Conservation (phyloP, 2,113 vertebrate genomes). For the Lagopus leucura region DNA sequence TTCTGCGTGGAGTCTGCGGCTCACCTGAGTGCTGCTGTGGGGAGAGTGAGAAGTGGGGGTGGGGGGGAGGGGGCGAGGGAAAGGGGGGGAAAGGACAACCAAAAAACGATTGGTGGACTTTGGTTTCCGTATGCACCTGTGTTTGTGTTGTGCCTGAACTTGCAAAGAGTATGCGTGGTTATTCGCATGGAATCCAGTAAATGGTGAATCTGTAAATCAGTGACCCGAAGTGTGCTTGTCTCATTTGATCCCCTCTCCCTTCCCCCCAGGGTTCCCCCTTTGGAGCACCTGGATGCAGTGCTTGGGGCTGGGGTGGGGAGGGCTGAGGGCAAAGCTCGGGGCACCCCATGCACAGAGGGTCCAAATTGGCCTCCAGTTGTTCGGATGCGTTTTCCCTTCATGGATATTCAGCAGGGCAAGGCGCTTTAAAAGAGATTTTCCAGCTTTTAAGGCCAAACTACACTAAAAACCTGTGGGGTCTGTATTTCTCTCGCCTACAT, state of each 20-base stretch:
- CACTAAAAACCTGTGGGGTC: background rate
- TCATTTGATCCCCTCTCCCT: conserved; percentile 52
- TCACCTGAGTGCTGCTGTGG: background rate
- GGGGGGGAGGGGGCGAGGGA: no score
- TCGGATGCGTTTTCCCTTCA: background rate
- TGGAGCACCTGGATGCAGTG: background rate
- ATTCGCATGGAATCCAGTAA: conserved; percentile 56
- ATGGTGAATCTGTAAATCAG: conserved; percentile 30
- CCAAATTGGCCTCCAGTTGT: background rate
- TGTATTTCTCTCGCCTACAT: background rate
- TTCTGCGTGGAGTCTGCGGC: background rate
- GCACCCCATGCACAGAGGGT: background rate
- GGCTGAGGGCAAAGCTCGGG: background rate
- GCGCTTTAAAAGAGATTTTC: background rate
- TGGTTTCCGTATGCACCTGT: background rate
- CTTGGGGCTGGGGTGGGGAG: background rate
- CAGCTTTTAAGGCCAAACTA: background rate
- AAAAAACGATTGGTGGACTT: background rate
- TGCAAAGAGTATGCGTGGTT: conserved; percentile 36
- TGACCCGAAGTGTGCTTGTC: conserved; percentile 31
- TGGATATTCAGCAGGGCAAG: background rate
- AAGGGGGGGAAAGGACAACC: no score
- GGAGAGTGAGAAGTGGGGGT: background rate
- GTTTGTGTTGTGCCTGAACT: conserved; percentile 57
- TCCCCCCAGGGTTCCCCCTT: background rate